Evolutionary conservation across 1,140 invertebrate genomes (phyloP), one percentile per base, ranked within the genome.

Genomic region (Dendrolimus kikuchii): DNA sequence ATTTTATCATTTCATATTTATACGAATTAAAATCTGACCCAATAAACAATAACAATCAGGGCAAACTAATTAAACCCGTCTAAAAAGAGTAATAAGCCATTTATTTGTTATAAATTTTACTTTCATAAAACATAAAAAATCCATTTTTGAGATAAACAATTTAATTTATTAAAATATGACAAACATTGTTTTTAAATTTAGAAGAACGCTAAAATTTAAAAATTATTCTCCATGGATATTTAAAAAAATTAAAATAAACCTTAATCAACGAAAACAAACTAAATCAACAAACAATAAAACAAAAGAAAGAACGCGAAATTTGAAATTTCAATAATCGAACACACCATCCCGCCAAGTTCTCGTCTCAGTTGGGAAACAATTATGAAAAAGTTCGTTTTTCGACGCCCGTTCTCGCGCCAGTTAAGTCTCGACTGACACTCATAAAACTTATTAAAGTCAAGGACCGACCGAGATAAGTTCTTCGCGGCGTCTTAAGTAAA

Each of bases 361-460:
- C 64, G 53, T 65, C 68, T 69, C 59, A 74, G 75, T 82, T 74
- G 64, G 69, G 77, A 86, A 86, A 86, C 82, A 86, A 86, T 86
- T 86, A 86, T 78, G 78, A 82, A 81, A 81, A 86, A 86, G 78
- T 84, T 86, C 71, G 39, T 77, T 76, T 78, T 75, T 72, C 71
- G 65, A 63, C 66, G 71, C 67, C 68, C 69, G 75, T 82, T 81
- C 76, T 69, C 79, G 77, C 76, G 80, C 72, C 82, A 77, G 77
- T 82, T 79, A 78, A 76, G 72, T 75, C 77, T 63, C 73, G 79
- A 76, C 79, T 82, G 82, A 82, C 75, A 80, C 76, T 86, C 81
- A 81, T 84, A 82, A 84, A 86, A 86, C 82, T 86, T 86, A 86
- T 86, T 86, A 86, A 84, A 86, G 81, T 86, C 82, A 84, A 84